phyloP scores from a whole-genome alignment of 2,113 vertebrate genomes.

The Charadrius vociferus region DNA sequence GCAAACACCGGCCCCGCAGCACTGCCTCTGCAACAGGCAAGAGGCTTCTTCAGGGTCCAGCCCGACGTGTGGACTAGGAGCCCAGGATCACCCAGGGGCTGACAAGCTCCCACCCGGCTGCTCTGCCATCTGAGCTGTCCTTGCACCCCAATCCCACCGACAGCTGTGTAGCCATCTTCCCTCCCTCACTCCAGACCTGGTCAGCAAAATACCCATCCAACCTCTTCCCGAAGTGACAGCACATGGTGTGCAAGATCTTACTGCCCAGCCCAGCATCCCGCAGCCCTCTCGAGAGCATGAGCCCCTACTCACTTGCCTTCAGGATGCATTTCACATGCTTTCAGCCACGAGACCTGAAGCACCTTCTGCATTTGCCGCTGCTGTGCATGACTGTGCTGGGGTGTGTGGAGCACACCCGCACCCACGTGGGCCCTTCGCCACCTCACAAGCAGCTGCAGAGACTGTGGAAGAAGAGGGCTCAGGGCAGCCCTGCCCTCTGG shows the following conservation, averaged over 20 bases:
- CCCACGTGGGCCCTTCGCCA: fast-evolving
- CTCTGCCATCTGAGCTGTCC: not conserved
- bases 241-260: not conserved
- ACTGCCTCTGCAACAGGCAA: not conserved
- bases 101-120: not conserved
- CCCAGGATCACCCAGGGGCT: not conserved
- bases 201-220: not conserved
- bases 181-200: not conserved
- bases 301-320: not conserved
- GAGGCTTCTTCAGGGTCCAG: not conserved
- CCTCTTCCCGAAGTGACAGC: not conserved
- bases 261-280: not conserved
- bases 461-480: not conserved
- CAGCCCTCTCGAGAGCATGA: not conserved
- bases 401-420: not conserved
- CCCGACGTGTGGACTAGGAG: fast-evolving
- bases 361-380: fast-evolving
- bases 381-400: no score
- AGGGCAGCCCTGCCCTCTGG: not conserved
- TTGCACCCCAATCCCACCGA: not conserved
- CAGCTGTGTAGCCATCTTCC: not conserved
- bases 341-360: not conserved
- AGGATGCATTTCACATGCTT: not conserved
- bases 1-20: fast-evolving
- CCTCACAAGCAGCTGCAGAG: fast-evolving